phyloP scores from a whole-genome alignment of 2,888 invertebrate species.

The Geophilus truncorum region DNA sequence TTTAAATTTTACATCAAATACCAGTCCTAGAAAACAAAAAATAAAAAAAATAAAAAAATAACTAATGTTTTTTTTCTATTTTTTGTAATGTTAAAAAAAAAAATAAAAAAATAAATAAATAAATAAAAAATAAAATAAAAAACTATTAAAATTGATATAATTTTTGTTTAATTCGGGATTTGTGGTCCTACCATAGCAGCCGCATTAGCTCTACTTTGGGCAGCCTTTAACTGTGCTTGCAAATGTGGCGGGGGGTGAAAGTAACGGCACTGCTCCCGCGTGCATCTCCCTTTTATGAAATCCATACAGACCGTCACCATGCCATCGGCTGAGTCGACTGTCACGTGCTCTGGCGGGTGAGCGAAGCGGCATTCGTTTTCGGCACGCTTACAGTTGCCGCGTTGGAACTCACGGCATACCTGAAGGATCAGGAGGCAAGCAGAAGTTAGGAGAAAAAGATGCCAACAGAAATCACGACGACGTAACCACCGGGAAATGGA shows the following conservation, averaged over 20 bases:
- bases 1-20: background rate
- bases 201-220: constrained; percentile 61
- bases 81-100: too few relatives aligned
- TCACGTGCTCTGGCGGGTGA: constrained; percentile 93
- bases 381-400: constrained; percentile 96
- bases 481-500: constrained; percentile 30
- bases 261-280: constrained; percentile 99
- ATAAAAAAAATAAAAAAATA: constrained; percentile 35
- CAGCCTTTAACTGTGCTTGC: constrained; percentile 97
- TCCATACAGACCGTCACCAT: constrained; percentile 99
- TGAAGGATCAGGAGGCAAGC: constrained; percentile 42
- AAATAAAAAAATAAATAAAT: constrained; percentile 22
- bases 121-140: background rate
- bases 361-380: constrained; percentile 98
- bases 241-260: constrained; percentile 99
- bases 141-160: constrained; percentile 7
- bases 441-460: constrained; percentile 34
- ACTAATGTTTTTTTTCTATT: too few relatives aligned
- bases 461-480: constrained; percentile 29
- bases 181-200: constrained; percentile 47
- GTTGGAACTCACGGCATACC: constrained; percentile 92
- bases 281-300: constrained; percentile 97
- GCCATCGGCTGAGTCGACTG: constrained; percentile 89
- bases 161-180: constrained; percentile 25
- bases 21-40: background rate